Evolutionary conservation across 2,888 invertebrate genomes (phyloP), one percentile per base, ranked within the genome.

Genomic region (Julus scanicus): DNA sequence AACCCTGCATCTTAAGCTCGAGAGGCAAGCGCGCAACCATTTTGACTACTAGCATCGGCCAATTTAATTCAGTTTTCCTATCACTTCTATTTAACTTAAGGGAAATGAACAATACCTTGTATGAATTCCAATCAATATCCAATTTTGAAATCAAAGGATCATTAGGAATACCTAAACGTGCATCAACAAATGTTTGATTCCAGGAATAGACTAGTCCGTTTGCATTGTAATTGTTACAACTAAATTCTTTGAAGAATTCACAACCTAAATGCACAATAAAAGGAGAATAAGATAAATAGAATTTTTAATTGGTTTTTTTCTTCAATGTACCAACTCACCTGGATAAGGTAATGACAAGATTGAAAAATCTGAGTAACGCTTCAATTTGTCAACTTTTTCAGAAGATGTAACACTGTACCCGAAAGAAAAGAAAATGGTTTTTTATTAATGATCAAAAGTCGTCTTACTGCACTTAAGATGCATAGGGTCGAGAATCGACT

Each of bases 321-420:
- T 87, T 17, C 11, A 88, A 44, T 8, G 44, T 44, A 8, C 44
- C 5, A 44, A 44, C 44, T 44, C 44, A 44, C 44, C 96, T 89
- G 96, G 96, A 93, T 96, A 96, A 89, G 96, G 96, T 91, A 96
- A 93, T 90, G 95, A 94, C 89, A 95, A 92, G 90, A 96, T 93
- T 89, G 94, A 94, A 91, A 96, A 96, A 90, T 95, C 94, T 85
- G 94, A 93, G 92, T 96, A 96, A 90, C 95, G 93, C 91, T 95
- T 95, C 91, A 95, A 95, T 90, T 95, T 95, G 92, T 96, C 96
- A 83, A 96, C 95, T 92, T 96, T 96, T 92, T 96, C 96, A 37
- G 96, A 96, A 1, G 96, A 96, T 11, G 96, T 95, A 9, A 96
- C 95, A 91, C 96, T 96, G 91, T 92, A 91, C 89, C 40, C 90